Evolutionary conservation across 2,113 vertebrate species (phyloP).

Genomic region (Hippoglossus stenolepis): DNA sequence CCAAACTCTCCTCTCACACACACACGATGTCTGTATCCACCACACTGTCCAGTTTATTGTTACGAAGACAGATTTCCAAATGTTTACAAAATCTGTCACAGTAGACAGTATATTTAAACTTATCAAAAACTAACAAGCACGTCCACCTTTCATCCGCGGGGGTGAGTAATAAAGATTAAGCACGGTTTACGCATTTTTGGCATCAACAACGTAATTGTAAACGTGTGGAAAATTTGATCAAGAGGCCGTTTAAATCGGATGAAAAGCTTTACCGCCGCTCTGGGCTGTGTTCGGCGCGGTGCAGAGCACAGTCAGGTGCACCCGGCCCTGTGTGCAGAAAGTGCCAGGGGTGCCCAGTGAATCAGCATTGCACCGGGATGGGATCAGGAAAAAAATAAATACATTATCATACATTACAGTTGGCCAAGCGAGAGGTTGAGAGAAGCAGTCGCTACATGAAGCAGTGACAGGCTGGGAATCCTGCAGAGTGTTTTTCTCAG

Average conservation of each 20-base stretch:
- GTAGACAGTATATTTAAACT: background rate
- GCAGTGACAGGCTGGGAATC: too few relatives aligned
- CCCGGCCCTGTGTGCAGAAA: background rate
- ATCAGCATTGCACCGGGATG: background rate
- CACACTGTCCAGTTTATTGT: too few relatives aligned
- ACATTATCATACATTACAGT: background rate
- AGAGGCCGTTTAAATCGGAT: background rate
- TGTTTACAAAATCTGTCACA: background rate
- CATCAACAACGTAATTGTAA: background rate
- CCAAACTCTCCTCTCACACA: conserved; percentile 53
- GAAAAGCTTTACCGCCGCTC: background rate
- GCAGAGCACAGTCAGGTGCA: background rate
- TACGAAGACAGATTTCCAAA: too few relatives aligned
- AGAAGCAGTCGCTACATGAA: background rate
- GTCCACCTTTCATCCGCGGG: background rate
- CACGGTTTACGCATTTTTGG: background rate
- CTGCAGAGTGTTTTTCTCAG: background rate
- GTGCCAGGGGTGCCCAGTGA: background rate
- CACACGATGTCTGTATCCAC: too few relatives aligned
- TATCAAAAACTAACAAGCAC: background rate
- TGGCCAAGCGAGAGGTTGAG: background rate
- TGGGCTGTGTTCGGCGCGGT: background rate
- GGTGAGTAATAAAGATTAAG: background rate
- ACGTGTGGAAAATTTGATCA: background rate
- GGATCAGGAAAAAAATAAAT: background rate